Base-by-base conservation (phyloP, 2,888 invertebrate genomes). In the Anoncus sp. region DNA sequence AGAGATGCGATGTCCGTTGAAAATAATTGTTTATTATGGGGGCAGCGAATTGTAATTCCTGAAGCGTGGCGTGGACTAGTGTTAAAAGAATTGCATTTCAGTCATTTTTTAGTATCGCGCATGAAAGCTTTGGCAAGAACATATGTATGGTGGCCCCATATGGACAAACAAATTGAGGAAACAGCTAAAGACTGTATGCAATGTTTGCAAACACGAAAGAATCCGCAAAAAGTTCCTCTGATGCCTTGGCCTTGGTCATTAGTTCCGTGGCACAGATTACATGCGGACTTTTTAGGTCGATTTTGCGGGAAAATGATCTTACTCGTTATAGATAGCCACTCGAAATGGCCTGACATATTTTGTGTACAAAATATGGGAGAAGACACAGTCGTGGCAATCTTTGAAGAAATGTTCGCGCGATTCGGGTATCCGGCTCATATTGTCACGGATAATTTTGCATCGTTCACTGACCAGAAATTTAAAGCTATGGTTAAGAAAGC, bases 121-220 rank as follows among this genome's bases (percentile, higher is more conserved):
- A 78, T 78, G 70, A 82, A 83, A 22, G 35, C 53, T 14, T 35
- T 73, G 5, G 79, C 79, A 38, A 45, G 81, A 45, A 65, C 76
- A 22, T 75, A 69, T 69, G 75, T 77, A 49, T 83, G 82, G 79
- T 83, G 79, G 83, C 79, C 74, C 16, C 47, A 59, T 0, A 63
- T 83, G 1, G 83, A 82, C 49, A 65, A 74, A 43, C 55, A 76
- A 22, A 81, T 80, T 3, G 73, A 83, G 63, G 12, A 47, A 16
- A 53, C 75, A 9, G 62, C 20, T 6, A 20, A 24, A 49, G 31
- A 35, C 16, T 83, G 81, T 31, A 31, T 31, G 3, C 31, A 31
- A 31, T 65, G 31, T 31, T 31, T 31, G 31, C 38, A 66, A 24
- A 31, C 53, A 9, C 16, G 49, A n/a, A 22, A 66, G 27, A 63